Evolutionary conservation across 2,888 invertebrate genomes (phyloP).

Genomic region (Temnothorax unifasciatus): DNA sequence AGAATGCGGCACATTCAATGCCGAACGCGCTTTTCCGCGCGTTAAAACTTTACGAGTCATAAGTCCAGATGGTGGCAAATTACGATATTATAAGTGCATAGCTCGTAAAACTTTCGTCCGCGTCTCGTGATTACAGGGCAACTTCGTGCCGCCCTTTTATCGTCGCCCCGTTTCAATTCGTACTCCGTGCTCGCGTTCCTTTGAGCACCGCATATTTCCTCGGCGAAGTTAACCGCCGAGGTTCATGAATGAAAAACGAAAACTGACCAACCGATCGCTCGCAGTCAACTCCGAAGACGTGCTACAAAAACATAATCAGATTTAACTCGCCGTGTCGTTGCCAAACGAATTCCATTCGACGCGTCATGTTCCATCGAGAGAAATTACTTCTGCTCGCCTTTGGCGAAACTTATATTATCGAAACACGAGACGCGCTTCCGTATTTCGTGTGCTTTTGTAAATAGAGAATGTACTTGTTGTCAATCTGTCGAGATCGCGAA

Average conservation of each 20-base stretch:
- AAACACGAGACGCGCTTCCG: not conserved
- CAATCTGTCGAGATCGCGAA: constrained; percentile 4
- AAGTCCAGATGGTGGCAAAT: constrained; percentile 41
- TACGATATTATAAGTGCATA: constrained; percentile 37
- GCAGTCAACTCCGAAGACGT: constrained; percentile 18
- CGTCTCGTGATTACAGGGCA: constrained; percentile 28
- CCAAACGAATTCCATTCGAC: constrained; percentile 20
- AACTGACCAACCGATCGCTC: not conserved
- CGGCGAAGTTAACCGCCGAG: constrained; percentile 12
- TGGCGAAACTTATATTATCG: not conserved
- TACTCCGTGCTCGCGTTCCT: constrained; percentile 9
- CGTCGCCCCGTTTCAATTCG: constrained; percentile 36
- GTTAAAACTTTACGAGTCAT: constrained; percentile 51
- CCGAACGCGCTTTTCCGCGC: constrained; percentile 8
- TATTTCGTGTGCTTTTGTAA: not conserved
- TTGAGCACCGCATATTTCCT: constrained; percentile 36
- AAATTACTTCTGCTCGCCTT: not conserved
- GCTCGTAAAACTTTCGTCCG: constrained; percentile 28
- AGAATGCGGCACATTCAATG: not conserved
- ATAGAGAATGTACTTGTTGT: constrained; percentile 6
- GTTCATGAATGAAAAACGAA: constrained; percentile 48
- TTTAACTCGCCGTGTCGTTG: constrained; percentile 13
- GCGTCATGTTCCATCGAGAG: not conserved
- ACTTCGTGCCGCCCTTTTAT: constrained; percentile 38
- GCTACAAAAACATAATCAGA: constrained; percentile 22